Percentiles rank a stretch among this genome's conserved stretches.
Conservation (phyloP, 2,888 invertebrate genomes). For the Harpalus rubripes region DNA sequence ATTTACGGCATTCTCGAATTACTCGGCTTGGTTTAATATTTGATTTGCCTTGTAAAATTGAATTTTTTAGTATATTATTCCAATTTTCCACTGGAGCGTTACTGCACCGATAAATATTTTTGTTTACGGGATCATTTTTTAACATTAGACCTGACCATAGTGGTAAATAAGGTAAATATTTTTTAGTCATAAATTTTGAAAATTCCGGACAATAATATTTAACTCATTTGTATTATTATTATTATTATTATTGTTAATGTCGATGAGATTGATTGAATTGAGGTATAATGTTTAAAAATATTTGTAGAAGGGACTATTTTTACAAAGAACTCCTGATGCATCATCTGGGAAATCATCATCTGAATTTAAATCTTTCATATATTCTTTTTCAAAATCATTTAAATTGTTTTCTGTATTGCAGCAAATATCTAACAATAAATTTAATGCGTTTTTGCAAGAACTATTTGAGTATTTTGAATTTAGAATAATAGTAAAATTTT, state of each 20-base stretch:
- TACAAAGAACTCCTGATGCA: not conserved
- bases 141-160: slow-evolving; percentile 5
- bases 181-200: not conserved
- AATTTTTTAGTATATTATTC: not conserved
- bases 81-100: slow-evolving; percentile 15
- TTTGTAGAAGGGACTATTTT: slow-evolving; percentile 10
- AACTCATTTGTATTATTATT: not conserved
- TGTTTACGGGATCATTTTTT: not conserved
- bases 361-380: not conserved
- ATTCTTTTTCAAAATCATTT: not conserved
- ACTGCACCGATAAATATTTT: not conserved
- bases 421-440: not conserved
- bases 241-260: not conserved
- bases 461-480: not conserved
- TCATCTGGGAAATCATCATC: not conserved
- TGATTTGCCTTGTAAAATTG: not conserved
- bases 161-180: slow-evolving; percentile 9
- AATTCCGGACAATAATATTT: not conserved
- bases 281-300: not conserved
- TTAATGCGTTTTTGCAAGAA: not conserved
- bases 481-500: not conserved
- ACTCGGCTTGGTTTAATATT: slow-evolving; percentile 9
- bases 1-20: slow-evolving; percentile 1
- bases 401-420: not conserved
- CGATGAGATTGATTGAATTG: not conserved